Percentiles rank a stretch among this genome's conserved stretches.
These are phyloP conservation scores for Symphodus melops DNA, from an alignment of 2,113 vertebrate species.

Conservation along the genomic window DNA sequence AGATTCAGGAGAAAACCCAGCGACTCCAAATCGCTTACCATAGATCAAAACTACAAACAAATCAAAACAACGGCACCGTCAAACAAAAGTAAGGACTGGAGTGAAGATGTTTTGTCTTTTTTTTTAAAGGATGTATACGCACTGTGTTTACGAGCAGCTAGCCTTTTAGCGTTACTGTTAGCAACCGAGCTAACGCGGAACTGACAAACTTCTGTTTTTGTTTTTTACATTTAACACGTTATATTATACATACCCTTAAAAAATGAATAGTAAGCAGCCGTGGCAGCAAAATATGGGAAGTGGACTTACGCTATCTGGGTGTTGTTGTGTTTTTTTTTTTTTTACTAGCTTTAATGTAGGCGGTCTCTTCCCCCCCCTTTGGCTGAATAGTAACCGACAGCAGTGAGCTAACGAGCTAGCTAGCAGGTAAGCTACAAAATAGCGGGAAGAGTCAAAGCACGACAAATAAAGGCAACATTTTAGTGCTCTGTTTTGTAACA, in stretches of 20 bases:
- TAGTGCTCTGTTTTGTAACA: neutral
- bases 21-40: neutral
- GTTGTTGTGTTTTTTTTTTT: neutral
- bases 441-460: slow-evolving; percentile 72
- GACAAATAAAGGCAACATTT: neutral
- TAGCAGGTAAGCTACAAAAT: slow-evolving; percentile 68
- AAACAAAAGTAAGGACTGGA: neutral
- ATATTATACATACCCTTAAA: neutral
- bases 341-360: slow-evolving; percentile 4
- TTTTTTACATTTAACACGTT: neutral
- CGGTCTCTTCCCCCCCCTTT: slow-evolving; percentile 33
- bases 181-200: slow-evolving; percentile 42
- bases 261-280: neutral
- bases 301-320: neutral
- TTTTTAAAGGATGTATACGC: slow-evolving; percentile 41
- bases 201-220: neutral
- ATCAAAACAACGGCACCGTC: neutral
- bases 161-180: slow-evolving; percentile 24
- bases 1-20: slow-evolving; percentile 1
- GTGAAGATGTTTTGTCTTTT: neutral
- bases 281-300: neutral
- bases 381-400: slow-evolving; percentile 31
- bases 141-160: slow-evolving; percentile 42
- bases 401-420: slow-evolving; percentile 55
- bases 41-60: no score